A percentile compares a stretch with the other conserved stretches of the same genome.
Evolutionary conservation across 2,113 vertebrate genomes (phyloP).

Genomic region (Archocentrus centrarchus): DNA sequence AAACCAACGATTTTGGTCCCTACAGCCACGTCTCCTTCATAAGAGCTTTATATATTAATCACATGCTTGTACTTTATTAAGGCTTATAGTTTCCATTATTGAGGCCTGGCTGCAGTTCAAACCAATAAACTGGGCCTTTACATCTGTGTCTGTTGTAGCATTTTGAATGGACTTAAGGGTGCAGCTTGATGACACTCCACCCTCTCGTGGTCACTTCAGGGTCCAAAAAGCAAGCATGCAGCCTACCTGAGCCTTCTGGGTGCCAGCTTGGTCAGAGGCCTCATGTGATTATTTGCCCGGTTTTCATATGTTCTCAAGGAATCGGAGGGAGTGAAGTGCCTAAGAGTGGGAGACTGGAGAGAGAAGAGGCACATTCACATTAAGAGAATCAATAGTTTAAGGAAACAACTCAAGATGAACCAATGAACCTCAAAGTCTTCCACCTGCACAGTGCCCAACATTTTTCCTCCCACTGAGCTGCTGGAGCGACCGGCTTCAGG

Average conservation of each 20-base stretch:
- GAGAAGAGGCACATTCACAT: not conserved
- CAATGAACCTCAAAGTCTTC: not conserved
- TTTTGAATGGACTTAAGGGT: not conserved
- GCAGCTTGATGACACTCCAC: not conserved
- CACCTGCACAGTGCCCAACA: not conserved
- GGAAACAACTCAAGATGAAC: not conserved
- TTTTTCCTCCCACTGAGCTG: too few species aligned
- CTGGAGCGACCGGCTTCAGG: not conserved
- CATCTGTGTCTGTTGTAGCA: not conserved
- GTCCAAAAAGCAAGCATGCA: not conserved
- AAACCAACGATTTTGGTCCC: not conserved
- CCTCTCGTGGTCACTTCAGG: not conserved
- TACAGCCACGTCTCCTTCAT: too few species aligned
- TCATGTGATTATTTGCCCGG: slow-evolving; percentile 77
- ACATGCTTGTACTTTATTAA: not conserved
- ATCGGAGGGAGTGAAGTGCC: slow-evolving; percentile 79
- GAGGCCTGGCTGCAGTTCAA: not conserved
- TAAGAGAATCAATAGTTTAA: not conserved
- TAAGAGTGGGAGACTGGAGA: slow-evolving; percentile 79
- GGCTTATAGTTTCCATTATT: not conserved
- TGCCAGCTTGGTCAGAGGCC: slow-evolving; percentile 85
- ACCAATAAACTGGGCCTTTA: not conserved
- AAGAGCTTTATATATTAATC: not conserved
- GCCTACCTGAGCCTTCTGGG: slow-evolving; percentile 87
- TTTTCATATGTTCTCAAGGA: slow-evolving; percentile 87